Base-by-base conservation (phyloP, 2,888 invertebrate genomes). In the Camponotus fellah region DNA sequence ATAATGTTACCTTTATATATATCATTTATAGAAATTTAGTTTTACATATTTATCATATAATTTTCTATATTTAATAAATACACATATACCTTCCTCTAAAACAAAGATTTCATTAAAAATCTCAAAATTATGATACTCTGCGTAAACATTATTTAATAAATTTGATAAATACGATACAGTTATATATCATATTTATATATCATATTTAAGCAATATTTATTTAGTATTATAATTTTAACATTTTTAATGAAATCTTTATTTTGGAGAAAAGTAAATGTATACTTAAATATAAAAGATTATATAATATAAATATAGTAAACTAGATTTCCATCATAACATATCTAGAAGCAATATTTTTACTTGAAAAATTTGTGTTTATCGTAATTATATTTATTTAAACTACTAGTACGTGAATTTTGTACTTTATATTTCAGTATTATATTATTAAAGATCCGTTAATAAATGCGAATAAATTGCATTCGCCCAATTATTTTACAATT, bases 401-500 rank as follows among this genome's bases (percentile, higher is more conserved):
- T 64, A 46, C 9, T 64, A 46, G 49, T 9, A 75, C 14, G 3
- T 34, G 10, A 49, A 12, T 65, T 49, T 53, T 53, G 3, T 12
- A 3, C 12, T 43, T 43, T 43, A 43, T 12, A 43, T 43, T 17
- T 49, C 49, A 32, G 32, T 43, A n/a, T 32, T 53, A 75, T 49
- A 14, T 40, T 68, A 56, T 68, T 60, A 69, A 37, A 56, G 32
- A 40, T 64, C 5, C 64, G 6, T 34, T 65, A 49, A 34, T 58
- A 32, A 56, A 77, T 69, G 9, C 10, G 40, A 14, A 40, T 26
- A 34, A 68, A 56, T 68, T 40, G n/a, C 49, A 40, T 69, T 69
- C 43, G 56, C 21, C 5, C 12, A 37, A 79, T 79, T 60, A 37
- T 66, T 65, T 66, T 66, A 34, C 14, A 60, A 71, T 71, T 21